Base-by-base conservation (phyloP, 2,888 invertebrate genomes). In the Vannuccia rotundouncinata region DNA sequence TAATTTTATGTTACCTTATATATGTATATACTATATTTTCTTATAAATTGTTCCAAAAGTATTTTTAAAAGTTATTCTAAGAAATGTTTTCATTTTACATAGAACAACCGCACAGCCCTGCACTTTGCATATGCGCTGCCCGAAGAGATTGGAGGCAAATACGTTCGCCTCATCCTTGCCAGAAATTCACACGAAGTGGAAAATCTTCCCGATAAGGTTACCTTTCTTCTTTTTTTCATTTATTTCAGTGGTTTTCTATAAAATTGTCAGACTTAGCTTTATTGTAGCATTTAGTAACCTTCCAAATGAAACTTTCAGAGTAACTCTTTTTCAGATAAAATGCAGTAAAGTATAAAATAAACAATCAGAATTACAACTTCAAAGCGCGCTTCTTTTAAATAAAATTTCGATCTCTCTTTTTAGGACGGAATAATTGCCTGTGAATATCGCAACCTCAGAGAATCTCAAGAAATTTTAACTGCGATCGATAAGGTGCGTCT, bases 71-170 rank as follows among this genome's bases (percentile, higher is more conserved):
- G n/a, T n/a, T n/a, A n/a, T n/a, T n/a, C n/a, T n/a, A n/a, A n/a
- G n/a, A n/a, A n/a, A n/a, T n/a, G n/a, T n/a, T n/a, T n/a, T n/a
- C n/a, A n/a, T n/a, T n/a, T n/a, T n/a, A 84, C 83, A 1, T 83
- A 86, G 86, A 84, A 83, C 80, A 85, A 85, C 81, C 82, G 85
- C 10, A 85, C 84, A 79, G 85, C 86, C 1, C 83, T 85, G 10
- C 85, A 86, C 82, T 86, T 85, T 82, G 85, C 86, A 1, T 86
- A 84, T 82, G 83, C 84, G 5, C 79, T 86, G 31, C 85, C 85
- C 2, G 83, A 83, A 31, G 82, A 82, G 0, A 82, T 83, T 29
- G 83, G 82, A 1, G 76, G 77, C 17, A 78, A 77, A 25, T 84
- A 85, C 73, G 80, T 83, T 10, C 78, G 81, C 45, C 79, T 84